Conservation (phyloP, 2,888 invertebrate genomes). For the Lasioglossum zephyrum region DNA sequence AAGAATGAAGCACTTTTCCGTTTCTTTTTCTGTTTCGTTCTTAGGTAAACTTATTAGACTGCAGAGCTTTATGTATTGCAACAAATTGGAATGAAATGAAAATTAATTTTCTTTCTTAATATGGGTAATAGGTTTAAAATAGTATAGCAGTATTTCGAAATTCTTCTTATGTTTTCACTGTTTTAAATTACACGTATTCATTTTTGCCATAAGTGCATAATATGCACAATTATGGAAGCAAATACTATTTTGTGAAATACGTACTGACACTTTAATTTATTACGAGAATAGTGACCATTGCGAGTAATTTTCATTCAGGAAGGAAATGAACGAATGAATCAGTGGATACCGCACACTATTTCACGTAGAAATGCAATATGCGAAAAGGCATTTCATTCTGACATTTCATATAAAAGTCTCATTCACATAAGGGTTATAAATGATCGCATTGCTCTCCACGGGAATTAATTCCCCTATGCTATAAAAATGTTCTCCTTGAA, state of each 20-base stretch:
- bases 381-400: not conserved
- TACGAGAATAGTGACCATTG: not conserved
- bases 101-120: no score
- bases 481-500: slow-evolving; percentile 9
- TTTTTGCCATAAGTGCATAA: no score
- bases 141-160: no score
- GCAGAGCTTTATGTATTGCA: no score
- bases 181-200: no score
- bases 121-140: no score
- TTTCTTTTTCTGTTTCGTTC: no score
- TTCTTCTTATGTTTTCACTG: no score
- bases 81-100: no score
- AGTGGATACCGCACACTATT: not conserved
- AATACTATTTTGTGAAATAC: not conserved
- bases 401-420: not conserved
- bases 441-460: not conserved
- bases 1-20: no score
- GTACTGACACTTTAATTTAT: not conserved
- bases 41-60: no score
- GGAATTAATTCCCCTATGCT: not conserved
- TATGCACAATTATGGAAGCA: not conserved
- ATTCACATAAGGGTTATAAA: not conserved
- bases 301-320: not conserved
- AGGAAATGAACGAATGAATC: not conserved
- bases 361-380: not conserved